phyloP scores from a whole-genome alignment of 1,140 invertebrate genomes.

The Ylistrum balloti region DNA sequence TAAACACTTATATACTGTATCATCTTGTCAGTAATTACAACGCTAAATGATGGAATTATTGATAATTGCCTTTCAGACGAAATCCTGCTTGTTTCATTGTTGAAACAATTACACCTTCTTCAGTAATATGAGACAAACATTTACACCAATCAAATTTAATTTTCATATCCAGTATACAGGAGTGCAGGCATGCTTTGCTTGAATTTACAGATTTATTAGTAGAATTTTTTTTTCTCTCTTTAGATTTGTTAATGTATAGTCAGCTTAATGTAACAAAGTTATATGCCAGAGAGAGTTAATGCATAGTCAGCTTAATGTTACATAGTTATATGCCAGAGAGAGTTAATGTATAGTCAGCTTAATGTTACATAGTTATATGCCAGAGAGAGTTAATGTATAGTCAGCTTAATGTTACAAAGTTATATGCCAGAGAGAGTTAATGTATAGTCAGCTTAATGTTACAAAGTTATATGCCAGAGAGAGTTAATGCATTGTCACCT shows the following conservation, averaged over 20 bases:
- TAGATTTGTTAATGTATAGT: neutral
- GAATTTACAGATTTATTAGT: too few species aligned
- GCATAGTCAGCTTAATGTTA: too few species aligned
- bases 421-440: neutral
- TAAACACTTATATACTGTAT: conserved; percentile 10
- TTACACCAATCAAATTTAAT: too few species aligned
- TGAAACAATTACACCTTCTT: too few species aligned
- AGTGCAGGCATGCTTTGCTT: too few species aligned
- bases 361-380: neutral
- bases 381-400: neutral
- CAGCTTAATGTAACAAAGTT: neutral
- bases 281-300: neutral
- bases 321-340: too few species aligned
- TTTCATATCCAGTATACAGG: too few species aligned
- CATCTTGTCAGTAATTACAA: conserved; percentile 39
- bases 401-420: neutral
- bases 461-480: neutral
- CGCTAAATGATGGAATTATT: conserved; percentile 11
- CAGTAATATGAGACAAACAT: too few species aligned
- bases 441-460: neutral
- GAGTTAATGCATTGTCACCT: neutral
- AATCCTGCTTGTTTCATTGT: neutral
- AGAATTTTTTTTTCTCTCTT: too few species aligned
- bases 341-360: neutral
- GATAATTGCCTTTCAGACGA: neutral